phyloP scores from a whole-genome alignment of 2,888 invertebrate genomes.

The Pterostichus niger region DNA sequence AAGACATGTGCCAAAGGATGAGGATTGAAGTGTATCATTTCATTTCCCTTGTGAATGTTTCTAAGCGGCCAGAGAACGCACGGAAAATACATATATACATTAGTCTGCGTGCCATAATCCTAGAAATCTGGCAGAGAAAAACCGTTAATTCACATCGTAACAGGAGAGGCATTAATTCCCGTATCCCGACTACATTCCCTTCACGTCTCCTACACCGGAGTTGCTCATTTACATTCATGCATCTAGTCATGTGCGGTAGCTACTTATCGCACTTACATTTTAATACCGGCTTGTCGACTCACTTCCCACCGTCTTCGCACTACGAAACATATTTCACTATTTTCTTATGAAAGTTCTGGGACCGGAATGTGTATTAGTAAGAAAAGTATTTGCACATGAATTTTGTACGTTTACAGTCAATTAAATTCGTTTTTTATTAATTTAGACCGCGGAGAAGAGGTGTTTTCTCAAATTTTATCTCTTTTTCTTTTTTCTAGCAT shows the following conservation, averaged over 20 bases:
- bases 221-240: slow-evolving; percentile 56
- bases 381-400: too few species aligned
- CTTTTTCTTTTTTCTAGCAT: too few species aligned
- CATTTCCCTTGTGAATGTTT: too few species aligned
- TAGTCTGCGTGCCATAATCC: slow-evolving; percentile 46
- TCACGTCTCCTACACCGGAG: slow-evolving; percentile 1
- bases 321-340: neutral
- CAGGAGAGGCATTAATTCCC: slow-evolving; percentile 28
- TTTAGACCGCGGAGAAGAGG: too few species aligned
- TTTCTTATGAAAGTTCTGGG: neutral
- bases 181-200: slow-evolving; percentile 20
- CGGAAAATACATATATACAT: slow-evolving; percentile 40
- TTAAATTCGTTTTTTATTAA: too few species aligned
- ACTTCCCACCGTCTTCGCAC: neutral
- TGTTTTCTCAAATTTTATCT: too few species aligned
- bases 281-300: slow-evolving; percentile 43
- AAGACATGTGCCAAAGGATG: too few species aligned
- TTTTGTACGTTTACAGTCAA: too few species aligned
- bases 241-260: slow-evolving; percentile 50
- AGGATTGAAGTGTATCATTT: too few species aligned
- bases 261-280: slow-evolving; percentile 58
- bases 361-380: neutral
- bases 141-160: slow-evolving; percentile 51
- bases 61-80: too few species aligned
- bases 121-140: slow-evolving; percentile 55